Evolutionary conservation across 2,888 invertebrate genomes (phyloP), one percentile per base, ranked within the genome.

Genomic region (Strigamia transsilvanica): DNA sequence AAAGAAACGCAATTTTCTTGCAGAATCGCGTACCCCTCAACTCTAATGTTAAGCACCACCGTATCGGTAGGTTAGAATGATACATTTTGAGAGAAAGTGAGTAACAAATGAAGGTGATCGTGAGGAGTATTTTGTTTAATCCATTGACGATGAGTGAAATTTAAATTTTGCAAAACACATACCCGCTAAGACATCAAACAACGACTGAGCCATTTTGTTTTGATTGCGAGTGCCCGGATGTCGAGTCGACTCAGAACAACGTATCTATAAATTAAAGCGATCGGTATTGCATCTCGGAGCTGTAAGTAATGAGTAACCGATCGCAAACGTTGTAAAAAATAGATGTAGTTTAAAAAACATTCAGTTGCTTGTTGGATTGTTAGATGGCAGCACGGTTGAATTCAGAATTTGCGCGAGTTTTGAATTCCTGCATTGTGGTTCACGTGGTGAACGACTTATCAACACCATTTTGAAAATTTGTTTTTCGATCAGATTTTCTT

Each of bases 131-230:
- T 23, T 73, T 13, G n/a, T 73, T 73, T 23, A 32, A 15, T 15
- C 27, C 13, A 13, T 15, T 13, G 38, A 34, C 15, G 38, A 41
- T 5, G 23, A 79, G 15, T 13, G 1, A 34, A 18, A 79, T 34
- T 42, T 42, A 79, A 41, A 34, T 34, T 79, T 15, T 79, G n/a
- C 42, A 21, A 38, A 34, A 79, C 41, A 79, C 82, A 9, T 83
- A 83, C 83, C 83, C 38, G 82, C 82, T 78, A 80, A 82, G 79
- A 82, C 83, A 42, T 83, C 83, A 80, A 83, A 83, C 78, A 82
- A 80, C 51, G 83, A 77, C 32, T 83, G 83, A 83, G 83, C 83
- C 83, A 83, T 83, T 61, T 83, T 82, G 66, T 42, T 41, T 38
- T 38, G 38, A 38, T 38, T 38, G 10, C 38, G 38, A 38, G 38